Base-by-base conservation (phyloP, 2,888 invertebrate genomes). In the Theretra japonica region DNA sequence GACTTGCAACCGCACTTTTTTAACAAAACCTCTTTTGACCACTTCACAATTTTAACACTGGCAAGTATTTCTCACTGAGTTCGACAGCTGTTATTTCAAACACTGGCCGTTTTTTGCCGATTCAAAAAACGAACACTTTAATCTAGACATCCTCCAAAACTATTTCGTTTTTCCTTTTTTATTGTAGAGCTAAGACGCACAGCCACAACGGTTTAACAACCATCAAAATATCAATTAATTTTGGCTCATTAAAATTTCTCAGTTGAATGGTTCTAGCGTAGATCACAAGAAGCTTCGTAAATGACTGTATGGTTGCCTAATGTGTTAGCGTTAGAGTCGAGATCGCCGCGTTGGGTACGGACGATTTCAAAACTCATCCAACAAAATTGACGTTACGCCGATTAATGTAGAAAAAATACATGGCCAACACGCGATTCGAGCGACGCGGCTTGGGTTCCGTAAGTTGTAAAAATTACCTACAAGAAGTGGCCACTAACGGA, bases 181-280 rank as follows among this genome's bases (percentile, higher is more conserved):
- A 74, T 79, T 77, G 80, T 79, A 79, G 70, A 84, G 83, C 87
- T 82, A 79, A 82, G 82, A 83, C 82, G 75, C 71, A 72, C 75
- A 77, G 75, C 75, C 71, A 53, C 76, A 78, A 75, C 78, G 80
- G 76, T 78, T 74, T 79, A 80, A 79, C 79, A 77, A 75, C 79
- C 82, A 82, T 87, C 90, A 89, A 87, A 88, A 89, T 88, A 89
- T 86, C 89, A 90, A 91, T 92, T 90, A 89, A 87, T 88, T 83
- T 83, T 75, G 76, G 83, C 83, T 87, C 87, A 86, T 89, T 90
- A 90, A 86, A 88, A 86, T 82, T 81, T 86, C 80, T 83, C 79
- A 83, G 79, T 80, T 84, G 84, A 80, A 69, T 75, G 50, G 15
- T 62, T 71, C 6, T 62, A 57, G 62, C 53, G 59, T 33, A 30